Evolutionary conservation across 2,888 invertebrate genomes (phyloP).

Genomic region (Pyrgus malvae): DNA sequence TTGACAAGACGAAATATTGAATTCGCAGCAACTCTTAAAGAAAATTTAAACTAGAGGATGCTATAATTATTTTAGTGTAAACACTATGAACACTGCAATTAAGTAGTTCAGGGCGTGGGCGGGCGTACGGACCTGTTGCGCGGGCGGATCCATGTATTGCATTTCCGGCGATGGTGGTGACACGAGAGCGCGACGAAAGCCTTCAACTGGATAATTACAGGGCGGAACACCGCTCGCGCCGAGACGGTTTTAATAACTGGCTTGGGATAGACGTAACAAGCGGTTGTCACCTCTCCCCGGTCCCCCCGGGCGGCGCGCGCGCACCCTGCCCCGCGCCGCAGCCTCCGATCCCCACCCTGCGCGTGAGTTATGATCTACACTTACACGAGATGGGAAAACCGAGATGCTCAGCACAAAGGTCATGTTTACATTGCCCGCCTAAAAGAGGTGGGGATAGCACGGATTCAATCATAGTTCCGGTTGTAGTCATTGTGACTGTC

Average conservation of each 20-base stretch:
- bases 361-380: slow-evolving; percentile 73
- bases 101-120: slow-evolving; percentile 52
- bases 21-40: background rate
- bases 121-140: slow-evolving; percentile 78
- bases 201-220: slow-evolving; percentile 80
- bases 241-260: slow-evolving; percentile 84
- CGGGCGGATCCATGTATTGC: slow-evolving; percentile 79
- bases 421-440: slow-evolving; percentile 47
- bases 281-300: slow-evolving; percentile 80
- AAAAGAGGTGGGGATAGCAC: background rate
- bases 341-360: slow-evolving; percentile 68
- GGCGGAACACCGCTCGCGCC: slow-evolving; percentile 81
- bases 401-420: slow-evolving; percentile 54
- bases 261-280: slow-evolving; percentile 80
- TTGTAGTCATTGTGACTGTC: background rate
- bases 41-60: background rate
- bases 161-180: slow-evolving; percentile 74
- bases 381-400: slow-evolving; percentile 48
- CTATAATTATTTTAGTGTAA: slow-evolving; percentile 18
- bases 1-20: background rate
- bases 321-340: slow-evolving; percentile 51
- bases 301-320: slow-evolving; percentile 59
- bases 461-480: background rate
- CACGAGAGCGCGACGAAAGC: slow-evolving; percentile 67
- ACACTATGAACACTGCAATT: slow-evolving; percentile 25